Evolutionary conservation across 2,113 vertebrate genomes (phyloP).

Genomic region (Malurus elegans): DNA sequence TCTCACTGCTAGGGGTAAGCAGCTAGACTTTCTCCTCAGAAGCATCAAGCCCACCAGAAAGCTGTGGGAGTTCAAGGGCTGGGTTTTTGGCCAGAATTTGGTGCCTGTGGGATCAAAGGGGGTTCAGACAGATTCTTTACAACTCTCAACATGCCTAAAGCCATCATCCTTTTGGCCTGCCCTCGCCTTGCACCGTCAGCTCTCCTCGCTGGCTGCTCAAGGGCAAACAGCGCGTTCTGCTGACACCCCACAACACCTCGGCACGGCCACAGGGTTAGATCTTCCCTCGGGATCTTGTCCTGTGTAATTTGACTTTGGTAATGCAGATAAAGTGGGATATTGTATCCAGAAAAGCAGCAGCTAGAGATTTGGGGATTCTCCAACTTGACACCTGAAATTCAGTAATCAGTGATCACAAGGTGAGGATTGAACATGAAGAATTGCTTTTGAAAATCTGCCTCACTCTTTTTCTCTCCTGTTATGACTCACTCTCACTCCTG

Average conservation of each 20-base stretch:
- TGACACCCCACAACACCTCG: not conserved
- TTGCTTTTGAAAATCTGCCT: not conserved
- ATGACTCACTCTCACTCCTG: not conserved
- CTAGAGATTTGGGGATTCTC: not conserved
- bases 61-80: not conserved
- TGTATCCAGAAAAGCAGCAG: not conserved
- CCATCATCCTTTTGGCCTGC: not conserved
- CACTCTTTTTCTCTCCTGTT: not conserved
- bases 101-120: not conserved
- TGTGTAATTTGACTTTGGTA: not conserved
- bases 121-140: not conserved
- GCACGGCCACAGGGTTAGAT: not conserved
- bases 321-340: not conserved
- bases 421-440: not conserved
- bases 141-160: not conserved
- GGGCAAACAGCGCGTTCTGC: not conserved
- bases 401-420: not conserved
- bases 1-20: not conserved
- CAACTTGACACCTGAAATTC: not conserved
- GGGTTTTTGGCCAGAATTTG: not conserved
- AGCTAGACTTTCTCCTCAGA: not conserved
- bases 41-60: not conserved
- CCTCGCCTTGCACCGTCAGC: accelerated
- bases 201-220: not conserved
- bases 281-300: not conserved